Base-by-base conservation (phyloP, 2,797 vertebrate genomes). In the Fistularia tabacaria region DNA sequence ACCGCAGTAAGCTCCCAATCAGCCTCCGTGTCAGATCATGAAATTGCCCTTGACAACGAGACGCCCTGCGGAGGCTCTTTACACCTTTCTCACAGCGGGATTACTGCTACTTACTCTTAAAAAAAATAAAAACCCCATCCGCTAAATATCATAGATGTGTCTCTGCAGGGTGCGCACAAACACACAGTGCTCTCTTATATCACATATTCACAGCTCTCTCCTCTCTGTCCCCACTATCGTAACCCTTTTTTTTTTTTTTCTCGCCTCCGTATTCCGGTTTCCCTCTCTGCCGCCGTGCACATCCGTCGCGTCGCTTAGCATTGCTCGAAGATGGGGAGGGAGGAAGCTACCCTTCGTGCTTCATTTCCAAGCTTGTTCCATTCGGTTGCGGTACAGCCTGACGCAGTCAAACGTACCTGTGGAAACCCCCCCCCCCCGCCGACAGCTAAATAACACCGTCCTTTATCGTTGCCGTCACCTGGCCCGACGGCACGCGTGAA, bases 1-100 rank as follows among this genome's bases (percentile, higher is more conserved):
- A 54, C 10, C 14, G 8, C 46, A 40, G 10, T 49, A 40, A 62
- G 36, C 39, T 41, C 14, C 47, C 41, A 38, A 49, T 62, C 46
- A 45, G 47, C 42, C 51, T 14, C 11, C 5, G 47, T 44, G 45
- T 47, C 47, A 13, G 14, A 60, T 11, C 51, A 51, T 43, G 25
- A 25, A 42, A 66, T 46, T 51, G 65, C 52, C 57, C 49, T 40
- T 59, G 64, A 73, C 51, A 65, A 70, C 61, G 44, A 62, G 47
- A 7, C 0, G 4, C 62, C 40, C 59, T 7, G 13, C 46, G n/a
- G 63, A 44, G 47, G 50, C 39, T 49, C 55, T 63, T 57, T 38
- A 71, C 67, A 57, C 41, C 46, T 66, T 38, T 8, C 37, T 54
- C 42, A 13, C 51, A 41, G 6, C 64, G 42, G 62, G 48, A 73